Evolutionary conservation across 1,140 invertebrate genomes (phyloP), one percentile per base, ranked within the genome.

Genomic region (Orius laevigatus): DNA sequence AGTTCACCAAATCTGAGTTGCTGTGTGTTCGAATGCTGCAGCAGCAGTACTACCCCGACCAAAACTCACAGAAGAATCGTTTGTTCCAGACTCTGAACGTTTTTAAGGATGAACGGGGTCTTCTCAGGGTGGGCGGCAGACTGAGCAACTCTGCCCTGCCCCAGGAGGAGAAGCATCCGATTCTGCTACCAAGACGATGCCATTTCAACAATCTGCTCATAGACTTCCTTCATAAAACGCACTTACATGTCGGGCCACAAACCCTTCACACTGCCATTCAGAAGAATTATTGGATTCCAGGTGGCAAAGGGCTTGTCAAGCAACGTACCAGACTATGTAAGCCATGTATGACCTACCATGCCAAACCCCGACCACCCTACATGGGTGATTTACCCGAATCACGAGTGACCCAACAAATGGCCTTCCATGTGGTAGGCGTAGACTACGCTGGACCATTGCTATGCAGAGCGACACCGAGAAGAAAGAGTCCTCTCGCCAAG

Each of bases 41-140:
- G 25, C 25, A 25, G 25, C 25, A 25, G n/a, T n/a, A n/a, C n/a
- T n/a, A n/a, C n/a, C n/a, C n/a, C n/a, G n/a, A 25, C 25, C 3
- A 25, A 25, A 25, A 25, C 25, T 25, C 25, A n/a, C n/a, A n/a
- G n/a, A n/a, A n/a, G n/a, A n/a, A n/a, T n/a, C n/a, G n/a, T n/a
- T n/a, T n/a, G n/a, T n/a, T n/a, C n/a, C 20, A 36, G 18, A 9
- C 16, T 5, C 18, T 55, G 16, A 40, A 49, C 38, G 62, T 62
- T 0, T 65, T 65, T 49, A 3, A 66, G 6, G 63, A 66, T 46
- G 3, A 52, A 9, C 14, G 54, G 10, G 58, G 57, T n/a, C 31
- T 66, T 3, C 8, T 66, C 5, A 53, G 61, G 43, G 66, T 67
- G n/a, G 65, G 62, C 5, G 64, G 65, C 8, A 33, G 64, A 16